These are phyloP conservation scores for Agrypnus murinus DNA, from an alignment of 2,888 invertebrate species.

Conservation along the genomic window DNA sequence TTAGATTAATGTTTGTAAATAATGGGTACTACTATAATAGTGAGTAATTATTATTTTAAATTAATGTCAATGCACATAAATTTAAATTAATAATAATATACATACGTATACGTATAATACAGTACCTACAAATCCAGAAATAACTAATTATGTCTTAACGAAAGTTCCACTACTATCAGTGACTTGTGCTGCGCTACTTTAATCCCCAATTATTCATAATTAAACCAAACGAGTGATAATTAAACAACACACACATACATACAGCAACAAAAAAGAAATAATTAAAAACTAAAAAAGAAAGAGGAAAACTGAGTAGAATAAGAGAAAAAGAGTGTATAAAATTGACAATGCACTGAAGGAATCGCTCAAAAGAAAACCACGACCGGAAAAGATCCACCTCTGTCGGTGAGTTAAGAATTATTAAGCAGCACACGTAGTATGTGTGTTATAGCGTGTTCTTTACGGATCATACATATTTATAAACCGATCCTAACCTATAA, in stretches of 20 bases:
- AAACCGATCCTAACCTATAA: conserved; percentile 71
- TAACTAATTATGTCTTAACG: too few relatives aligned
- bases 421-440: conserved; percentile 57
- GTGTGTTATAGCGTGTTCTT: conserved; percentile 68
- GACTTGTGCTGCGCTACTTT: too few relatives aligned
- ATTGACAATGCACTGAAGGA: conserved; percentile 30
- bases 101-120: too few relatives aligned
- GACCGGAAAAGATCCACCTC: conserved; percentile 45
- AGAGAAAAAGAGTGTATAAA: conserved; percentile 15
- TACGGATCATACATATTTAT: conserved; percentile 72
- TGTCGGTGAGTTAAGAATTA: conserved; percentile 48
- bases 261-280: background rate
- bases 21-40: too few relatives aligned
- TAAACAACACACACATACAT: background rate
- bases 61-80: too few relatives aligned
- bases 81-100: too few relatives aligned
- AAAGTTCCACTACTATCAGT: too few relatives aligned
- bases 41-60: too few relatives aligned
- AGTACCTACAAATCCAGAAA: too few relatives aligned
- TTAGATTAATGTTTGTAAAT: too few relatives aligned
- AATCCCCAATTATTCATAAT: background rate
- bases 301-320: too few relatives aligned
- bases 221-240: conserved; percentile 10
- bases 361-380: conserved; percentile 14
- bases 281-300: conserved; percentile 7